These are phyloP conservation scores for Macrosteles quadrilineatus DNA, from an alignment of 1,140 invertebrate genomes.

Conservation along the genomic window DNA sequence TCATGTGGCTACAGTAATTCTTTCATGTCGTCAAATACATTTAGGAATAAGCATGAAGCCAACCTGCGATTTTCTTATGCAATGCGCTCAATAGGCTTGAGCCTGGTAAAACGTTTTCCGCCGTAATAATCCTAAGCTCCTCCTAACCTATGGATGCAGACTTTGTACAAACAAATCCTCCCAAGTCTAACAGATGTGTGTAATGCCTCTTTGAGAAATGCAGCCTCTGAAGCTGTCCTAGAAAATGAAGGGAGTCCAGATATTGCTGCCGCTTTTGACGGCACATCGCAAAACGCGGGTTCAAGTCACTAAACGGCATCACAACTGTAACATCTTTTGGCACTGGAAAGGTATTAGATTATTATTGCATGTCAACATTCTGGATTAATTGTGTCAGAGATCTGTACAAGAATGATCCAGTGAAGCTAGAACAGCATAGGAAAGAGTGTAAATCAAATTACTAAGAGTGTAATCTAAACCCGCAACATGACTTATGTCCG, in stretches of 20 bases:
- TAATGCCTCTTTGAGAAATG: neutral
- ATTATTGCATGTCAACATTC: neutral
- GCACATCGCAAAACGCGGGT: conserved; percentile 31
- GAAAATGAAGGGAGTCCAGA: conserved; percentile 18
- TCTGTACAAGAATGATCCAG: neutral
- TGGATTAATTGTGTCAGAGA: neutral
- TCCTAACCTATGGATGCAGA: neutral
- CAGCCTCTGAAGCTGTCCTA: neutral
- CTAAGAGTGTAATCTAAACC: no score
- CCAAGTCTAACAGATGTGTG: neutral
- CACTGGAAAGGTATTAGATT: conserved; percentile 9
- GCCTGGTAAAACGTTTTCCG: neutral
- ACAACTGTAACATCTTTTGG: neutral
- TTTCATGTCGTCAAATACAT: no score
- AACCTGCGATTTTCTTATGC: neutral
- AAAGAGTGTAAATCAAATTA: conserved; percentile 32
- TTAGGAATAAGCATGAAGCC: neutral
- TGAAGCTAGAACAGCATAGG: neutral
- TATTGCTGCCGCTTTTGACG: conserved; percentile 30
- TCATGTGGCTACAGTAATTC: no score
- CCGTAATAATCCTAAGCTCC: neutral
- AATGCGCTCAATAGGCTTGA: neutral
- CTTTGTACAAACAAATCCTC: no score
- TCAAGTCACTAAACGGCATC: conserved; percentile 13
- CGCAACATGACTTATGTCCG: neutral